A percentile compares a stretch with the other conserved stretches of the same genome.
Evolutionary conservation across 2,797 vertebrate genomes (phyloP).

Genomic region (Scolopax rusticola): DNA sequence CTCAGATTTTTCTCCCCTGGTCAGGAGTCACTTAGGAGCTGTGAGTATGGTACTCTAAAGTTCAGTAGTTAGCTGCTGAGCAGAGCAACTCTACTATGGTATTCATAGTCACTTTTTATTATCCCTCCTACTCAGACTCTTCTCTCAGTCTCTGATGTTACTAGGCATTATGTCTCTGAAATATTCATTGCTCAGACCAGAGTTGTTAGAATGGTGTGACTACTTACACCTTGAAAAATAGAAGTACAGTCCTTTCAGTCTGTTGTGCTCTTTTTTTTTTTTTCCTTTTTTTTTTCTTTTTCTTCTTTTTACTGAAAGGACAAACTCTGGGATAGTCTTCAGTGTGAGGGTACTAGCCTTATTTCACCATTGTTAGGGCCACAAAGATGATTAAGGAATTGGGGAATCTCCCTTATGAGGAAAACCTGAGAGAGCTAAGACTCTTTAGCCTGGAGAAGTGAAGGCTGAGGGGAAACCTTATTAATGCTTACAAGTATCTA

Average conservation of each 20-base stretch:
- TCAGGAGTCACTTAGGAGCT: neutral
- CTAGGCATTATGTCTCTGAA: conserved; percentile 13
- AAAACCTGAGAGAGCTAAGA: too few relatives aligned
- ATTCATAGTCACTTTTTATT: neutral
- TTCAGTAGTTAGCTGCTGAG: conserved; percentile 34
- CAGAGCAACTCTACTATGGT: neutral
- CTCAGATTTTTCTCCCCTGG: conserved; percentile 1
- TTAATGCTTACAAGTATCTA: too few relatives aligned
- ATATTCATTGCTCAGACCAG: conserved; percentile 2
- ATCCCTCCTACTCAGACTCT: neutral
- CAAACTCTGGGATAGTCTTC: neutral
- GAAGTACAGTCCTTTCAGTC: neutral
- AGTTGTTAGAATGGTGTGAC: neutral
- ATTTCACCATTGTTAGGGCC: neutral
- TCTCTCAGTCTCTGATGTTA: conserved; percentile 24
- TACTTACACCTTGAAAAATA: neutral
- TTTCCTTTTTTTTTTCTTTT: too few relatives aligned
- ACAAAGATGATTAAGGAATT: too few relatives aligned
- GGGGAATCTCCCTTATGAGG: too few relatives aligned
- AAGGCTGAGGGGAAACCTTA: too few relatives aligned
- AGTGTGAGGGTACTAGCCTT: neutral
- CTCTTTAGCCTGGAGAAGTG: too few relatives aligned
- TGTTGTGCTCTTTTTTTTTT: neutral
- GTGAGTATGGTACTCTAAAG: neutral
- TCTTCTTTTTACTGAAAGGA: neutral